Conservation (phyloP, 2,113 vertebrate genomes). For the Lontra canadensis region DNA sequence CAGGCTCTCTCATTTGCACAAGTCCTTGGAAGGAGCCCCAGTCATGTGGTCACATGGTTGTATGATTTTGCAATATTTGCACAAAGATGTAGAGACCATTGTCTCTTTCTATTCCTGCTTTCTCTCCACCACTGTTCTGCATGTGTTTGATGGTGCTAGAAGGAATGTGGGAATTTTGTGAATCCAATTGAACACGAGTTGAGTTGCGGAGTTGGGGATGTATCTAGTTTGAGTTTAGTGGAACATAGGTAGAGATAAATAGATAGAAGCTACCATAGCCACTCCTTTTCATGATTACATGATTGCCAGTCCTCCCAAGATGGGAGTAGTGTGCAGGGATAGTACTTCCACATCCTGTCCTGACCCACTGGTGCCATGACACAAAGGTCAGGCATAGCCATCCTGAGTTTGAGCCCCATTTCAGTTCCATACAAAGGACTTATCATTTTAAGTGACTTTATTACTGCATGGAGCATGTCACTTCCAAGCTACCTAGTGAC, state of each 20-base stretch:
- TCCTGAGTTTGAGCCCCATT: not conserved
- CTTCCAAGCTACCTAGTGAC: not conserved
- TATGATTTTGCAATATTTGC: not conserved
- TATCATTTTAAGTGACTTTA: not conserved
- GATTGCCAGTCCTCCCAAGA: not conserved
- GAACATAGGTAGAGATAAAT: not conserved
- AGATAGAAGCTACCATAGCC: not conserved
- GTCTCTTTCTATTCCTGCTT: not conserved
- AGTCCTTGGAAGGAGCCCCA: not conserved
- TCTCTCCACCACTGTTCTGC: not conserved
- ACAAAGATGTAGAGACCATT: not conserved
- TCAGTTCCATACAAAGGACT: not conserved
- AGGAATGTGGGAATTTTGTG: not conserved
- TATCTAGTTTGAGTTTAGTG: not conserved
- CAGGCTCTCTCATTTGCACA: not conserved
- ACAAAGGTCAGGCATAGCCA: not conserved
- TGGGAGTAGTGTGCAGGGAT: not conserved
- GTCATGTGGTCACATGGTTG: not conserved
- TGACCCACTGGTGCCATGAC: rapidly evolving
- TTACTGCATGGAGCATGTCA: not conserved
- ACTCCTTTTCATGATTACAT: not conserved
- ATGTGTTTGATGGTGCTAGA: not conserved
- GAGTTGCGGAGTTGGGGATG: not conserved
- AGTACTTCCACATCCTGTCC: rapidly evolving
- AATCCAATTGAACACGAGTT: not conserved